A percentile compares a stretch with the other conserved stretches of the same genome.
Conservation (phyloP, 2,113 vertebrate species). For the Amphilophus citrinellus region DNA sequence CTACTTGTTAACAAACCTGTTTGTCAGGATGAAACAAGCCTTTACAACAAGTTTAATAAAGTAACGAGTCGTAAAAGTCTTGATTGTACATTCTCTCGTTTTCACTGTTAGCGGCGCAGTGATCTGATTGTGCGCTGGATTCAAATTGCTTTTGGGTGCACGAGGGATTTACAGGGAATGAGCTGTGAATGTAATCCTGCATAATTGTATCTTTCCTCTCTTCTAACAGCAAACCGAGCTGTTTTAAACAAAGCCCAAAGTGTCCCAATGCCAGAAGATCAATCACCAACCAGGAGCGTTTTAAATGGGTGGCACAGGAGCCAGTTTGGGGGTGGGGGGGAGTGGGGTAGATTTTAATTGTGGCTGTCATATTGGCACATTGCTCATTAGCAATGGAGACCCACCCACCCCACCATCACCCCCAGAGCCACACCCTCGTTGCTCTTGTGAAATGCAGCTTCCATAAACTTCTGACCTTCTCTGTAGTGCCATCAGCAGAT, state of each 20-base stretch:
- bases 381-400: too few species aligned
- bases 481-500: not conserved
- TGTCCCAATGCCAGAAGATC: accelerated
- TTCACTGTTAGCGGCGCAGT: not conserved
- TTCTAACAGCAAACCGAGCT: not conserved
- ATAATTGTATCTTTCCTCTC: not conserved
- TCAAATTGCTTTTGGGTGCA: not conserved
- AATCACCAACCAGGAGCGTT: not conserved
- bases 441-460: not conserved
- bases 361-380: too few species aligned
- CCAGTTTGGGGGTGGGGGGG: too few species aligned
- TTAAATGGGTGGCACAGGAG: too few species aligned
- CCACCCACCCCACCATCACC: too few species aligned
- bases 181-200: not conserved
- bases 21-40: not conserved
- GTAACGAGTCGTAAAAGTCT: not conserved
- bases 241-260: too few species aligned
- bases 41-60: not conserved
- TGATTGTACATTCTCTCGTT: not conserved
- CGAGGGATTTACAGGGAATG: not conserved
- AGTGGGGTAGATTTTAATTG: too few species aligned
- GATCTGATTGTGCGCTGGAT: not conserved
- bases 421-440: not conserved
- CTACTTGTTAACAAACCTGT: not conserved
- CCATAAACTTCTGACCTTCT: not conserved